These are phyloP conservation scores for Verasper variegatus DNA, from an alignment of 2,113 vertebrate genomes.

Conservation along the genomic window DNA sequence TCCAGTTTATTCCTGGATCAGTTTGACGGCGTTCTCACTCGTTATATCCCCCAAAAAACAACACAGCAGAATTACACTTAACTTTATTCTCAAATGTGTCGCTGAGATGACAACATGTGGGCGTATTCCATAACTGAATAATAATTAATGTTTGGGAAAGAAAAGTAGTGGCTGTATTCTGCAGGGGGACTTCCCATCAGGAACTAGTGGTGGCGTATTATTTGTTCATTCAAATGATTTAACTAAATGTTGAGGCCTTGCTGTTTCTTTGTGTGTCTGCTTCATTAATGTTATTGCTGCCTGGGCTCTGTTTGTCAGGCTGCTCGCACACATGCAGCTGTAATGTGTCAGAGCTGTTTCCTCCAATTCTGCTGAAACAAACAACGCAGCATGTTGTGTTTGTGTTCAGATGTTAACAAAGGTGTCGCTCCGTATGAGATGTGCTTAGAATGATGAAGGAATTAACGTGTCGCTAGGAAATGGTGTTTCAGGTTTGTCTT, in stretches of 20 bases:
- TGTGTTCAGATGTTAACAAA: neutral
- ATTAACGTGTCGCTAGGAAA: neutral
- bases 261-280: conserved; percentile 10
- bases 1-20: neutral
- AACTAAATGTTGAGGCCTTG: neutral
- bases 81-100: no score
- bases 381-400: neutral
- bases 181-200: neutral
- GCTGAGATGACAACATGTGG: no score
- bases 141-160: no score
- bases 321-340: neutral
- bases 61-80: no score
- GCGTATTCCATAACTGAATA: no score
- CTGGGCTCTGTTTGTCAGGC: neutral
- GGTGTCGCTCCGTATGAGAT: no score
- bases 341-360: neutral
- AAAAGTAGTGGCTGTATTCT: neutral
- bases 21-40: neutral
- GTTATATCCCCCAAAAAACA: no score
- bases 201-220: neutral
- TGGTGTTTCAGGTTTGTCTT: neutral
- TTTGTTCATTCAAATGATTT: neutral
- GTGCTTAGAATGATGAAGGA: no score
- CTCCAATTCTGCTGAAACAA: neutral
- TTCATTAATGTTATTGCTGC: conserved; percentile 2